These are phyloP conservation scores for Xestia c-nigrum DNA, from an alignment of 2,888 invertebrate genomes.

Conservation along the genomic window DNA sequence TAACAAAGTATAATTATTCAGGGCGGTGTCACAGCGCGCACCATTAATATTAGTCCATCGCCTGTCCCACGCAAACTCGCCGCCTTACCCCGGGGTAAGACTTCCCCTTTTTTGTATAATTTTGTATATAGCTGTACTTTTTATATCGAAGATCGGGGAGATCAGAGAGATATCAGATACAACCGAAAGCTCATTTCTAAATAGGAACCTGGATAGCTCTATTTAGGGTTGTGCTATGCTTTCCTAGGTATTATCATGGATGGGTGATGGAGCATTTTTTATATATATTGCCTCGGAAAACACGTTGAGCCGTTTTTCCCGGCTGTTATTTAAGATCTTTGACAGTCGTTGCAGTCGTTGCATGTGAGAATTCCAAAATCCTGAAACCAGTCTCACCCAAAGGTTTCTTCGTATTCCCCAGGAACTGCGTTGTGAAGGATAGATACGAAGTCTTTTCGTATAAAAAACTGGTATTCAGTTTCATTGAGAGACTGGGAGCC, in stretches of 20 bases:
- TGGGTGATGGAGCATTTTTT: neutral
- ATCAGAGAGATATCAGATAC: neutral
- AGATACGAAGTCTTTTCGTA: neutral
- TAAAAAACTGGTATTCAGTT: neutral
- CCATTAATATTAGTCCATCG: conserved; percentile 69
- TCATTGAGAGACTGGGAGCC: neutral
- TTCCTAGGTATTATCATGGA: neutral
- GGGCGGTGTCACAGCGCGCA: conserved; percentile 67
- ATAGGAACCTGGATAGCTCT: neutral
- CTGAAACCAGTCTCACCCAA: neutral
- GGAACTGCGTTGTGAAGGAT: neutral
- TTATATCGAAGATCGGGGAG: conserved; percentile 28
- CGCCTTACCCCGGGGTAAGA: conserved; percentile 12
- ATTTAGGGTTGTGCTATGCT: neutral
- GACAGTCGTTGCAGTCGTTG: neutral
- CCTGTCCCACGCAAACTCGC: conserved; percentile 49
- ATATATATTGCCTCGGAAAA: neutral
- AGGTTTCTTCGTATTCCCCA: neutral
- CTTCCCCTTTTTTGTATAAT: conserved; percentile 48
- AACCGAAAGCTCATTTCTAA: neutral
- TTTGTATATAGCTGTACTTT: conserved; percentile 21
- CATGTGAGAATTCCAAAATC: neutral
- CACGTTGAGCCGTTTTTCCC: neutral
- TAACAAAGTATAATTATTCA: conserved; percentile 62
- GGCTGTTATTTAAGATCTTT: neutral